A percentile compares a stretch with the other conserved stretches of the same genome.
Evolutionary conservation across 2,797 vertebrate genomes (phyloP).

Genomic region (Periophthalmus magnuspinnatus): DNA sequence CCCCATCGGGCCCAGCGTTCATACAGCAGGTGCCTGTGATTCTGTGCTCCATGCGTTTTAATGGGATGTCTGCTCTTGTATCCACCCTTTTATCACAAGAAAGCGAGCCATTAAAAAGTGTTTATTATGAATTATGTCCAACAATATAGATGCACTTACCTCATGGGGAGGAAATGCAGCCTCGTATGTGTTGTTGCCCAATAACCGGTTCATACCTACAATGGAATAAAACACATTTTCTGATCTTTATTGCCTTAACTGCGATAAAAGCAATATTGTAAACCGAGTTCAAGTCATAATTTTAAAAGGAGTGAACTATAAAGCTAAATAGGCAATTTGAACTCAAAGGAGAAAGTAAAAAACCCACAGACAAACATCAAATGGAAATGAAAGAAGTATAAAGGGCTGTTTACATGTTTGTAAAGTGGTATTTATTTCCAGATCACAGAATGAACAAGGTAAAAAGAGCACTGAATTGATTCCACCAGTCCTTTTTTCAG

Average conservation of each 20-base stretch:
- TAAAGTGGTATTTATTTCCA: slow-evolving; percentile 1
- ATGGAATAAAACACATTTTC: slow-evolving; percentile 32
- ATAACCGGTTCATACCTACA: slow-evolving; percentile 91
- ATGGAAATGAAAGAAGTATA: background rate
- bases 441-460: slow-evolving; percentile 15
- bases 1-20: slow-evolving; percentile 99
- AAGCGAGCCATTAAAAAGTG: slow-evolving; percentile 7
- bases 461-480: slow-evolving; percentile 5
- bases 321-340: slow-evolving; percentile 18
- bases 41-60: slow-evolving; percentile 94
- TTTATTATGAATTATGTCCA: slow-evolving; percentile 9
- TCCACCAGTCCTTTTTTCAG: slow-evolving; percentile 5
- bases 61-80: slow-evolving; percentile 95
- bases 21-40: slow-evolving; percentile 96
- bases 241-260: slow-evolving; percentile 17
- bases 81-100: slow-evolving; percentile 81
- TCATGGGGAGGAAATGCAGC: slow-evolving; percentile 98
- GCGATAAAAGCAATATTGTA: slow-evolving; percentile 13
- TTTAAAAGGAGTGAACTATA: slow-evolving; percentile 8
- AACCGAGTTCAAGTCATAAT: slow-evolving; percentile 26
- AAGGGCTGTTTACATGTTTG: background rate
- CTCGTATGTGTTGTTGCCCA: slow-evolving; percentile 94
- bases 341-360: slow-evolving; percentile 5
- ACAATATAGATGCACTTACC: slow-evolving; percentile 72
- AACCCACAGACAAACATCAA: slow-evolving; percentile 19